A percentile compares a stretch with the other conserved stretches of the same genome.
Evolutionary conservation across 2,888 invertebrate genomes (phyloP).

Genomic region (Mythimna pallens): DNA sequence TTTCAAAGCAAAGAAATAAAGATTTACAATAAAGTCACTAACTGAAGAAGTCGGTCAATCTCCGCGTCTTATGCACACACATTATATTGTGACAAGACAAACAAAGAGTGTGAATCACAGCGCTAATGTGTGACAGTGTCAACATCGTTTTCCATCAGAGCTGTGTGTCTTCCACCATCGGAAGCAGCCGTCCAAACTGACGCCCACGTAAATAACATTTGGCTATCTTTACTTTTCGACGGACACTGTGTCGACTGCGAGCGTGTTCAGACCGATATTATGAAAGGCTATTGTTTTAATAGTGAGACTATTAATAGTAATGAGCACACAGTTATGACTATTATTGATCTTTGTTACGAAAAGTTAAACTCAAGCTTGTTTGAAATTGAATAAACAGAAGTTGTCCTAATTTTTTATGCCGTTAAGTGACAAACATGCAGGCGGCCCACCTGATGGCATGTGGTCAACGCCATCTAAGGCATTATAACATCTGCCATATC

Average conservation of each 20-base stretch:
- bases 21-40: slow-evolving; percentile 40
- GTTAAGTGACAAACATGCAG: too few species aligned
- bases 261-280: slow-evolving; percentile 6
- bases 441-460: too few species aligned
- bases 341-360: slow-evolving; percentile 26
- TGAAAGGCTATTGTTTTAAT: slow-evolving; percentile 12
- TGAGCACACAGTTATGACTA: slow-evolving; percentile 8
- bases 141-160: slow-evolving; percentile 64
- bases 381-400: background rate
- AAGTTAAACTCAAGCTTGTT: slow-evolving; percentile 1
- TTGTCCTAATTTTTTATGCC: background rate
- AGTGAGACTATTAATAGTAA: slow-evolving; percentile 1
- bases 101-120: slow-evolving; percentile 60
- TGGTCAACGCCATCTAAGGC: too few species aligned
- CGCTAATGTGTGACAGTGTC: slow-evolving; percentile 59
- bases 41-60: slow-evolving; percentile 56
- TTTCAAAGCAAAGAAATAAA: slow-evolving; percentile 18
- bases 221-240: slow-evolving; percentile 48
- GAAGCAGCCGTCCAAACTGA: slow-evolving; percentile 64
- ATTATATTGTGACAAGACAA: slow-evolving; percentile 52
- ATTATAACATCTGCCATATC: background rate
- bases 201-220: slow-evolving; percentile 58
- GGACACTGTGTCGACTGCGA: slow-evolving; percentile 38
- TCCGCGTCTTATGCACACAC: slow-evolving; percentile 47
- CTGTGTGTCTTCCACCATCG: slow-evolving; percentile 45